Evolutionary conservation across 2,888 invertebrate genomes (phyloP).

Genomic region (Rugalucina vietnamica): DNA sequence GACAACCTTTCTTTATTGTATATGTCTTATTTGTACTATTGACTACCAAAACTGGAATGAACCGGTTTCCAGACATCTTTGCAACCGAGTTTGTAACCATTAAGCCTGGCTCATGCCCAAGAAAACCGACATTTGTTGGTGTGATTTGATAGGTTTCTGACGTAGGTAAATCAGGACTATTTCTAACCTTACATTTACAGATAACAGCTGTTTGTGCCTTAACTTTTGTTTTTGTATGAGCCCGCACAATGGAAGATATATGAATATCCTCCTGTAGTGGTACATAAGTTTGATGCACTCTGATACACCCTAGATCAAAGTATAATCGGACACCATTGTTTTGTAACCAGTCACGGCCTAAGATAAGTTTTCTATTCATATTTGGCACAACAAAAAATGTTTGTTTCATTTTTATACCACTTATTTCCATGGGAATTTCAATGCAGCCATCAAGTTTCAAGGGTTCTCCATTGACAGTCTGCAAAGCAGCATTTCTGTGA

Average conservation of each 20-base stretch:
- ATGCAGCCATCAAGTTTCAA: conserved; percentile 25
- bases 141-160: neutral
- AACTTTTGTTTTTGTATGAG: neutral
- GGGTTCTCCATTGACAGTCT: neutral
- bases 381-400: conserved; percentile 23
- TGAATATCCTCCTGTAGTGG: conserved; percentile 37
- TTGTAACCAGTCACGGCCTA: conserved; percentile 34
- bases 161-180: neutral
- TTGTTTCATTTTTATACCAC: conserved; percentile 16
- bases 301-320: conserved; percentile 31
- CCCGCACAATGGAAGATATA: conserved; percentile 24
- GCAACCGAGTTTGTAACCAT: neutral
- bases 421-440: conserved; percentile 4
- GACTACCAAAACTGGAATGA: neutral
- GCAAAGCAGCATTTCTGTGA: conserved; percentile 10
- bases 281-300: conserved; percentile 20
- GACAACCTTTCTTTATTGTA: conserved; percentile 1
- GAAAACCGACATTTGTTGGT: neutral
- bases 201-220: conserved; percentile 19
- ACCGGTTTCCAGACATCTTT: neutral
- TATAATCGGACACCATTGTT: conserved; percentile 37
- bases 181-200: neutral
- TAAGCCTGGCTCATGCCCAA: conserved; percentile 14
- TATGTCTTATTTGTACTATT: conserved; percentile 28
- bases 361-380: conserved; percentile 40